Conservation (phyloP, 2,113 vertebrate species). For the Globicephala melas region DNA sequence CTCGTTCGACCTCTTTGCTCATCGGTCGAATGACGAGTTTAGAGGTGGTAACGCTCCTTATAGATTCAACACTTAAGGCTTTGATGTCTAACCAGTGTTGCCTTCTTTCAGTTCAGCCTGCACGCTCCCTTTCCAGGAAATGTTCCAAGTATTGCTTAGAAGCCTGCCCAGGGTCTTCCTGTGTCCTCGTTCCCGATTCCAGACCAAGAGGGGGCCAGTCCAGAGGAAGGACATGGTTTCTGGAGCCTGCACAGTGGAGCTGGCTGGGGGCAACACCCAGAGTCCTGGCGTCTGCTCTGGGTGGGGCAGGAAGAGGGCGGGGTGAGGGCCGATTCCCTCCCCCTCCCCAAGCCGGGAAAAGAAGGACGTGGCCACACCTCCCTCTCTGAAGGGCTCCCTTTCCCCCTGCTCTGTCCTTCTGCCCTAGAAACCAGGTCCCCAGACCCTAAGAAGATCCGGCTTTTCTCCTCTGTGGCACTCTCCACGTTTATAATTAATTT, state of each 20-base stretch:
- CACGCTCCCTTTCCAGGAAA: too few relatives aligned
- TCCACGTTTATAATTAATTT: too few relatives aligned
- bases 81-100: neutral
- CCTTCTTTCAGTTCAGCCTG: too few relatives aligned
- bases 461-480: neutral
- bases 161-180: neutral
- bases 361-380: neutral
- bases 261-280: neutral
- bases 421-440: neutral
- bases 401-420: neutral
- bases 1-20: neutral
- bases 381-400: neutral
- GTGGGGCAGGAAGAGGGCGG: too few relatives aligned
- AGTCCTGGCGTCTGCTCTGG: neutral
- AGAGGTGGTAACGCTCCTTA: neutral
- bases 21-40: neutral
- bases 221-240: neutral
- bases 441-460: neutral
- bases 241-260: fast-evolving
- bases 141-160: neutral
- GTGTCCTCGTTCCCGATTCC: too few relatives aligned
- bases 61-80: neutral
- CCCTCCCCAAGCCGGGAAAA: fast-evolving
- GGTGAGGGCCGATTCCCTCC: fast-evolving
- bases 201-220: neutral